A percentile compares a stretch with the other conserved stretches of the same genome.
Evolutionary conservation across 2,113 vertebrate species (phyloP).

Genomic region (Octodon degus): DNA sequence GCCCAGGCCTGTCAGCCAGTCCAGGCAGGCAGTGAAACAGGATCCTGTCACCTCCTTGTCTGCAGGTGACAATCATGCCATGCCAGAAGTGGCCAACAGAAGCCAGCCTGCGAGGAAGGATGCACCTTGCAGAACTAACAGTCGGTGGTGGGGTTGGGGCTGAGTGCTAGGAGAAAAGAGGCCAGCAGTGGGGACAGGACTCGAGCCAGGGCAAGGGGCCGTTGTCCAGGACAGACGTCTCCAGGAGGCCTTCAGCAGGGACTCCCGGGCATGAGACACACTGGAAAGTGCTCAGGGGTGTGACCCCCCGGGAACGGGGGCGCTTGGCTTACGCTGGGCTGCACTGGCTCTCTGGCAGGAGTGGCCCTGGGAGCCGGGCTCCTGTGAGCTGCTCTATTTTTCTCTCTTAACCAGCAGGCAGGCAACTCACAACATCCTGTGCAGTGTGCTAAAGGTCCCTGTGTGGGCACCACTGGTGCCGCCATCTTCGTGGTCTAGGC

Average conservation of each 20-base stretch:
- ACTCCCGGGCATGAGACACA: background rate
- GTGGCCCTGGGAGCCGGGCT: background rate
- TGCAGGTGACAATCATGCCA: background rate
- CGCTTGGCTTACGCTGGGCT: background rate
- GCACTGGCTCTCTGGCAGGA: background rate
- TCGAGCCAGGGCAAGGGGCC: background rate
- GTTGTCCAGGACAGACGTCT: background rate
- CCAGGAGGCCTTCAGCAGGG: background rate
- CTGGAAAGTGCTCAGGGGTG: background rate
- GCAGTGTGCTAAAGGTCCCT: background rate
- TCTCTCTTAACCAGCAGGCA: background rate
- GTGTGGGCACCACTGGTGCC: background rate
- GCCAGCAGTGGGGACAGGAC: background rate
- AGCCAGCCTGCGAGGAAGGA: too few relatives aligned
- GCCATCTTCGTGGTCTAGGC: background rate
- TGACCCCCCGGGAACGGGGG: background rate
- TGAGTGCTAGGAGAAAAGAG: fast-evolving
- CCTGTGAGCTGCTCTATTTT: background rate
- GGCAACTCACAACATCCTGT: background rate
- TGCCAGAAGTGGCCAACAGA: background rate
- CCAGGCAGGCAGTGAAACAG: background rate
- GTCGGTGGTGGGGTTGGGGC: too few relatives aligned
- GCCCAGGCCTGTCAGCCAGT: background rate
- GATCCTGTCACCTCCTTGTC: too few relatives aligned
- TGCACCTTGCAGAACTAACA: background rate